phyloP scores from a whole-genome alignment of 2,113 vertebrate genomes.

The Epinephelus moara region DNA sequence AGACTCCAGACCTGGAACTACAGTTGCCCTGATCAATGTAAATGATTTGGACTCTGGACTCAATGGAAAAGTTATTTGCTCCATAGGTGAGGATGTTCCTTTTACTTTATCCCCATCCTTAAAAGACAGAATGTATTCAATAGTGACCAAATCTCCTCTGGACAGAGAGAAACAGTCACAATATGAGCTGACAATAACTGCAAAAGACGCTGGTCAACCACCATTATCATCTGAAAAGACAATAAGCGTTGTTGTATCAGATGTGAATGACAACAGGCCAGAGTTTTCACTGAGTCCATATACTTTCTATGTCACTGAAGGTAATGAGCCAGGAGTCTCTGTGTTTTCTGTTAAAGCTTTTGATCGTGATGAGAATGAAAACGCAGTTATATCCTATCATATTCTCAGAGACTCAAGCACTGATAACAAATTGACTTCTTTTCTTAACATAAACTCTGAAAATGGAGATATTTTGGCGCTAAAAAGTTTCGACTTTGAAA shows the following conservation, averaged over 20 bases:
- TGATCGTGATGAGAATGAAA: constrained; percentile 56
- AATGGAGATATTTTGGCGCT: neutral
- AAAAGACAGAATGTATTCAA: constrained; percentile 64
- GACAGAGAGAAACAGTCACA: constrained; percentile 77
- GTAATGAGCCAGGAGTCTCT: constrained; percentile 21
- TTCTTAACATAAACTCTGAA: constrained; percentile 5
- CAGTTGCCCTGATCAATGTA: constrained; percentile 61
- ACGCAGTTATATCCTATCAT: constrained; percentile 65
- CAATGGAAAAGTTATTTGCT: constrained; percentile 69
- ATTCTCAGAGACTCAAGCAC: constrained; percentile 28
- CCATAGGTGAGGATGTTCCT: constrained; percentile 33
- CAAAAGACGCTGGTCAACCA: constrained; percentile 67
- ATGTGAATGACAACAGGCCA: constrained; percentile 78
- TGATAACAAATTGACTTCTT: constrained; percentile 22
- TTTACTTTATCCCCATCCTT: constrained; percentile 57
- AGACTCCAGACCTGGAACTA: constrained; percentile 65
- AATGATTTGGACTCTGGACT: constrained; percentile 66
- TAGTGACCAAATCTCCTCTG: constrained; percentile 55
- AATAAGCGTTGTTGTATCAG: constrained; percentile 53
- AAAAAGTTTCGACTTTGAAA: constrained; percentile 73
- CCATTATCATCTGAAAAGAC: constrained; percentile 54
- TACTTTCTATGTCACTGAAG: constrained; percentile 64
- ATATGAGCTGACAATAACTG: constrained; percentile 60
- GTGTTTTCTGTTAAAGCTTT: constrained; percentile 70
- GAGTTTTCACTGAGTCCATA: constrained; percentile 68